These are phyloP conservation scores for Dasypus novemcinctus DNA, from an alignment of 2,113 vertebrate species.

Conservation along the genomic window DNA sequence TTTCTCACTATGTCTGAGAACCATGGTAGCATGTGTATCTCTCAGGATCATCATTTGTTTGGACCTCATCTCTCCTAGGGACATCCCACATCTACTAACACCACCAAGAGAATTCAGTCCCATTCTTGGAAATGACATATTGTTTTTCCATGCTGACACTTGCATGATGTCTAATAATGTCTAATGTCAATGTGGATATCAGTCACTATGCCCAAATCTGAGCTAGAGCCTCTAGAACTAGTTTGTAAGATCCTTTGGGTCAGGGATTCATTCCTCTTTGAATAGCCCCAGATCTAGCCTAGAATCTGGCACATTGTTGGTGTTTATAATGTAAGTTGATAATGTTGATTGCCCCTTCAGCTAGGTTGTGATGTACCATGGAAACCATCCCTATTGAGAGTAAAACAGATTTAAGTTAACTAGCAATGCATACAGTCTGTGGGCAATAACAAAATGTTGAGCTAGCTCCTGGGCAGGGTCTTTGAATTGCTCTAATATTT, in stretches of 20 bases:
- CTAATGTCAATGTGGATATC: background rate
- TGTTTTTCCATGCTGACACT: background rate
- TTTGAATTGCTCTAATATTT: constrained; percentile 46
- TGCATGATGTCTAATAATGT: constrained; percentile 6
- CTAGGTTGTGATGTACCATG: background rate
- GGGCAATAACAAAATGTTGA: constrained; percentile 28
- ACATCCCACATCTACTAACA: background rate
- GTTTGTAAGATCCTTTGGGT: background rate
- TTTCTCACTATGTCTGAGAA: background rate
- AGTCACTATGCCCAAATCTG: constrained; percentile 2
- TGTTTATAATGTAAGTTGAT: constrained; percentile 11
- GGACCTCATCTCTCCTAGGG: background rate
- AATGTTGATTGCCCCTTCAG: constrained; percentile 8
- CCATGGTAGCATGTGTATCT: background rate
- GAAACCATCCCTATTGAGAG: constrained; percentile 4
- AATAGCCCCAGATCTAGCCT: background rate
- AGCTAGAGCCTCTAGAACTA: constrained; percentile 27
- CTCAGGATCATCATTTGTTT: constrained; percentile 26
- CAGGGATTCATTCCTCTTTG: constrained; percentile 32
- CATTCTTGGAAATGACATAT: constrained; percentile 42
- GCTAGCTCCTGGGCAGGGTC: background rate
- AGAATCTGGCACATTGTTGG: constrained; percentile 1
- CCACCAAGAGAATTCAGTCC: constrained; percentile 21
- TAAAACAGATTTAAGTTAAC: constrained; percentile 38
- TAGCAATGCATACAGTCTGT: constrained; percentile 21